Percentiles rank a stretch among this genome's conserved stretches.
phyloP scores from a whole-genome alignment of 2,113 vertebrate genomes.

The Hippotragus niger region DNA sequence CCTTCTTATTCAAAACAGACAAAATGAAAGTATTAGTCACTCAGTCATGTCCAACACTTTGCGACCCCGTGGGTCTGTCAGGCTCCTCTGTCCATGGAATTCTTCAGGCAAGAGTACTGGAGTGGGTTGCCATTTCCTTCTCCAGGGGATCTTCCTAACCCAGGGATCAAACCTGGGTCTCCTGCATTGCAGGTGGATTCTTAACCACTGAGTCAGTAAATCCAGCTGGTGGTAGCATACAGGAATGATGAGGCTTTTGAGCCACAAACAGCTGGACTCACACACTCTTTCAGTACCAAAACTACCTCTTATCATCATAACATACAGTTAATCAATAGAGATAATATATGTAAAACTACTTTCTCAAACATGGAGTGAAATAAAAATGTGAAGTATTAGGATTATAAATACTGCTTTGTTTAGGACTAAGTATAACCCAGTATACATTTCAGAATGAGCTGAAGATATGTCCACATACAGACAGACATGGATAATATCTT shows the following conservation, averaged over 20 bases:
- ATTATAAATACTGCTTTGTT: not conserved
- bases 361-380: not conserved
- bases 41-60: not conserved
- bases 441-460: not conserved
- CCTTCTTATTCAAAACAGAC: not conserved
- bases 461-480: not conserved
- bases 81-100: not conserved
- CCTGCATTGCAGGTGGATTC: not conserved
- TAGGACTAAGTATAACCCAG: not conserved
- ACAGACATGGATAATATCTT: not conserved
- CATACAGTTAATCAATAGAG: not conserved
- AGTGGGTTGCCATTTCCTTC: not conserved
- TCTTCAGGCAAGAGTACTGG: not conserved
- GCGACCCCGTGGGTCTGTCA: not conserved
- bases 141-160: not conserved
- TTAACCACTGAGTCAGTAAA: not conserved
- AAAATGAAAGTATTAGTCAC: not conserved
- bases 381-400: not conserved
- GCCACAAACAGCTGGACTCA: not conserved
- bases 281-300: not conserved
- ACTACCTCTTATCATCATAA: not conserved
- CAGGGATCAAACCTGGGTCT: not conserved
- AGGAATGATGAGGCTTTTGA: not conserved
- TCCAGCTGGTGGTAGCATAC: not conserved
- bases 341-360: not conserved